A percentile compares a stretch with the other conserved stretches of the same genome.
phyloP scores from a whole-genome alignment of 1,140 invertebrate species.

The Ooceraea biroi region DNA sequence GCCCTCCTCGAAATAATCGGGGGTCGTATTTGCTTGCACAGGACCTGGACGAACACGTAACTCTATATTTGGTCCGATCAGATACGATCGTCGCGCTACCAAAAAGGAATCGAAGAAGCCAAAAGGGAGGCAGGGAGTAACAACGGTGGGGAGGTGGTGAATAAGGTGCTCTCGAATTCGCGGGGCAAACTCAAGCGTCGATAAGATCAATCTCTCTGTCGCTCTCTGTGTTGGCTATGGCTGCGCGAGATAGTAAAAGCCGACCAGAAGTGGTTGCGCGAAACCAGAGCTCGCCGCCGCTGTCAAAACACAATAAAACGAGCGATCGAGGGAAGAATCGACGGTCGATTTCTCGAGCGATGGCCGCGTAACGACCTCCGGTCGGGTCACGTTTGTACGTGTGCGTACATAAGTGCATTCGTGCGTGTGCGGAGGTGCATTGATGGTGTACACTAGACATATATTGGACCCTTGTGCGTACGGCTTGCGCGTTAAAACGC shows the following conservation, averaged over 20 bases:
- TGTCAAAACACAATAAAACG: constrained; percentile 84
- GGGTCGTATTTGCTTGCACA: constrained; percentile 33
- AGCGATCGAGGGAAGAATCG: constrained; percentile 72
- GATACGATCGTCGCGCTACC: constrained; percentile 61
- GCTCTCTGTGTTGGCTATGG: background rate
- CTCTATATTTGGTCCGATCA: constrained; percentile 74
- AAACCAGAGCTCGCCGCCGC: constrained; percentile 75
- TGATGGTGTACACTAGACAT: constrained; percentile 65
- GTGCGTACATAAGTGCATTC: background rate
- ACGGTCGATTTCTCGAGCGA: constrained; percentile 41
- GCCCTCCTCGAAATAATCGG: constrained; percentile 65
- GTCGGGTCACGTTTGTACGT: constrained; percentile 3
- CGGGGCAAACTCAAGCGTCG: constrained; percentile 39
- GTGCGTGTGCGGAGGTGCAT: background rate
- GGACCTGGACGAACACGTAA: constrained; percentile 68
- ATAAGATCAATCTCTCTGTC: constrained; percentile 60
- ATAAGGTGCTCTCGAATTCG: constrained; percentile 43
- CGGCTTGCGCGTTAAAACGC: constrained; percentile 76
- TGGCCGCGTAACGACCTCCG: constrained; percentile 18
- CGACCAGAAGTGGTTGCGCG: constrained; percentile 60
- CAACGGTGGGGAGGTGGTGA: background rate
- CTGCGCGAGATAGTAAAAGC: constrained; percentile 28
- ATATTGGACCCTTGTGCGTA: constrained; percentile 76
- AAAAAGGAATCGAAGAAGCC: constrained; percentile 40
- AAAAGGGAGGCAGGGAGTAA: constrained; percentile 4